A percentile compares a stretch with the other conserved stretches of the same genome.
Evolutionary conservation across 2,113 vertebrate species (phyloP).

Genomic region (Anas platyrhynchos): DNA sequence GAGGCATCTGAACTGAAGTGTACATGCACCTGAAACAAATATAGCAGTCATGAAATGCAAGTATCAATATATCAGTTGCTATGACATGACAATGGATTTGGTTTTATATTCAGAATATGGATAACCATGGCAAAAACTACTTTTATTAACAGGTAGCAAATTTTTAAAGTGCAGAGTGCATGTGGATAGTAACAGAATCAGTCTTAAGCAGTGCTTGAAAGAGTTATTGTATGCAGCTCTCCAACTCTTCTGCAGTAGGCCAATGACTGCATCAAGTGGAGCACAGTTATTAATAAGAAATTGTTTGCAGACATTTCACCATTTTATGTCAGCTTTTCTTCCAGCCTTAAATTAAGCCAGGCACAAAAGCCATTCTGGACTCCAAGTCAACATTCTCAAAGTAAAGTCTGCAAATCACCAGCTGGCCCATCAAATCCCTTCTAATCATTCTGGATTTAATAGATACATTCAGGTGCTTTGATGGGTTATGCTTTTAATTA

Average conservation of each 20-base stretch:
- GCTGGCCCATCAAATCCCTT: not conserved
- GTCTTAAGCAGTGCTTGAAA: not conserved
- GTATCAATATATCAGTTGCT: not conserved
- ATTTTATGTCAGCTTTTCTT: slow-evolving; percentile 1
- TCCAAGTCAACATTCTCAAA: not conserved
- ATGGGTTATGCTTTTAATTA: not conserved
- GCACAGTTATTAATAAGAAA: not conserved
- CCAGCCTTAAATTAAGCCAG: not conserved
- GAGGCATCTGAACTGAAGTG: not conserved
- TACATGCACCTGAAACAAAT: not conserved
- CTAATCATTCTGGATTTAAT: not conserved
- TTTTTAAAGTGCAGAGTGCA: not conserved
- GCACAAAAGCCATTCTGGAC: not conserved
- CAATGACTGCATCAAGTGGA: not conserved
- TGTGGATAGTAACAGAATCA: not conserved
- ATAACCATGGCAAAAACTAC: not conserved
- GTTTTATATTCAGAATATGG: not conserved
- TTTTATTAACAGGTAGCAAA: not conserved
- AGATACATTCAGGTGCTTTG: not conserved
- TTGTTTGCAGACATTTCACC: not conserved
- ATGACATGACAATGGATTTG: not conserved
- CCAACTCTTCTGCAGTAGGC: not conserved
- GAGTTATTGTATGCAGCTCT: not conserved
- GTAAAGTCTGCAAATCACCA: not conserved
- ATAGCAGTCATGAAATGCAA: not conserved